Evolutionary conservation across 2,888 invertebrate species (phyloP).

Genomic region (Drosophila koepferae): DNA sequence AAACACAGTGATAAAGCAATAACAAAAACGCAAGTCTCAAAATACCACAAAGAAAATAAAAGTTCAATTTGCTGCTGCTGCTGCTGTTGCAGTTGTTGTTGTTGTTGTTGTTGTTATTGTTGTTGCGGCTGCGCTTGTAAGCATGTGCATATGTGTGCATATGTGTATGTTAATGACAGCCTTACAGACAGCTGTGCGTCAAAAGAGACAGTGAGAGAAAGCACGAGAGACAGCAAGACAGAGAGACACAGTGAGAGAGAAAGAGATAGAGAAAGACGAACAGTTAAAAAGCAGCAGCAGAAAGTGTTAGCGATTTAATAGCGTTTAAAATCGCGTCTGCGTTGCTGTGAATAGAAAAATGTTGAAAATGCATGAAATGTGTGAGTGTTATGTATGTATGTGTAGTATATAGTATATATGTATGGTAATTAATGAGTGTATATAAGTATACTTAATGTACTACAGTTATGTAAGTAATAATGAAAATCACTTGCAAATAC

Average conservation of each 20-base stretch:
- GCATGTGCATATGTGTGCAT: constrained; percentile 18
- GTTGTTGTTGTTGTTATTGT: constrained; percentile 30
- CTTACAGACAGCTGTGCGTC: constrained; percentile 62
- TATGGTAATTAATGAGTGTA: not conserved
- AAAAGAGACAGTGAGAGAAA: constrained; percentile 33
- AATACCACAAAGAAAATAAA: constrained; percentile 24
- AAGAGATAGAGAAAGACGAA: constrained; percentile 16
- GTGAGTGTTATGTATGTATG: not conserved
- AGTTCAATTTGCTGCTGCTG: constrained; percentile 9
- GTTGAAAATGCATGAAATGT: constrained; percentile 48
- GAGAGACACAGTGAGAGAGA: constrained; percentile 7
- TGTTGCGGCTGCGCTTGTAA: constrained; percentile 36
- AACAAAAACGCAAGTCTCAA: constrained; percentile 16
- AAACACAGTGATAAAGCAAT: constrained; percentile 29
- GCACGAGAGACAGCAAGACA: constrained; percentile 11
- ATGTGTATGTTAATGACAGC: constrained; percentile 58
- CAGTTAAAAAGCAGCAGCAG: constrained; percentile 38
- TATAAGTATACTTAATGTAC: not conserved
- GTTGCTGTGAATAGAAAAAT: constrained; percentile 42
- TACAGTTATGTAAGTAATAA: not conserved
- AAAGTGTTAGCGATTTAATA: constrained; percentile 48
- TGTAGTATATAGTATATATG: constrained; percentile 4
- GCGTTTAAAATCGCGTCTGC: constrained; percentile 53
- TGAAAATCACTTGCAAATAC: not conserved
- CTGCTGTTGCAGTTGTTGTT: constrained; percentile 7